Base-by-base conservation (phyloP, 2,888 invertebrate genomes). In the Diloba caeruleocephala region DNA sequence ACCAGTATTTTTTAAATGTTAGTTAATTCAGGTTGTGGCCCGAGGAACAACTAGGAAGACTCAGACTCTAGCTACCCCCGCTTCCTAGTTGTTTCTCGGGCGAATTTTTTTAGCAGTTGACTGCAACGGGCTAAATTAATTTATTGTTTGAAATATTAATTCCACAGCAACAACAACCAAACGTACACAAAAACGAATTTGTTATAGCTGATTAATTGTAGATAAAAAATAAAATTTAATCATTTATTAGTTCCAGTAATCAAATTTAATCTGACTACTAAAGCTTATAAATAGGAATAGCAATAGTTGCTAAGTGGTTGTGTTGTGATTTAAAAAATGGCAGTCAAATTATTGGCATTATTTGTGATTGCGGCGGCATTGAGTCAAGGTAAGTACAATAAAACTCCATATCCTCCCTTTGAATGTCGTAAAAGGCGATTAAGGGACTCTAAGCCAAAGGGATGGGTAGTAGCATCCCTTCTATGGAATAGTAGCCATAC, bases 361-460 rank as follows among this genome's bases (percentile, higher is more conserved):
- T 49, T 66, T 8, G 48, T 63, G 42, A 15, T 58, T 0, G 53
- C 51, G 7, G 41, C 25, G 9, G 49, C 44, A 1, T 50, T 68
- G 53, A 42, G 38, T 26, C 48, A 51, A 63, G 62, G 63, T 64
- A 51, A n/a, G n/a, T n/a, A n/a, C n/a, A n/a, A n/a, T n/a, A n/a
- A n/a, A n/a, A n/a, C n/a, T n/a, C n/a, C n/a, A n/a, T n/a, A n/a
- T n/a, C n/a, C n/a, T n/a, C n/a, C n/a, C n/a, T n/a, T n/a, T n/a
- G n/a, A n/a, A n/a, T n/a, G n/a, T n/a, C n/a, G n/a, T n/a, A n/a
- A n/a, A n/a, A n/a, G n/a, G n/a, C n/a, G n/a, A n/a, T n/a, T n/a
- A n/a, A n/a, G n/a, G n/a, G n/a, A n/a, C n/a, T n/a, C n/a, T n/a
- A n/a, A n/a, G n/a, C n/a, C n/a, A n/a, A n/a, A n/a, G n/a, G n/a